Base-by-base conservation (phyloP, 2,113 vertebrate genomes). In the Dicentrarchus labrax region DNA sequence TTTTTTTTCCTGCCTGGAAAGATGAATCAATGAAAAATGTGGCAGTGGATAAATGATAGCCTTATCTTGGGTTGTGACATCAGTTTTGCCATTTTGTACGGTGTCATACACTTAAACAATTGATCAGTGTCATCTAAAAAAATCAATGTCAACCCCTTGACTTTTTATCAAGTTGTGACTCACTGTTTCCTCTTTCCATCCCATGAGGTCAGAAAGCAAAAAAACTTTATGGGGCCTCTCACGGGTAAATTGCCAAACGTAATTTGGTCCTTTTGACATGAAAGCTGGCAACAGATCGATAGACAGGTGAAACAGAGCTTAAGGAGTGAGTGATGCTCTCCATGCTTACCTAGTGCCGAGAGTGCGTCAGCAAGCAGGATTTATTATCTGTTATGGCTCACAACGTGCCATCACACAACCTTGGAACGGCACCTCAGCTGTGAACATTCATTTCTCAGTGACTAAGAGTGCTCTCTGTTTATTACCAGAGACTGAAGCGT, bases 291-390 rank as follows among this genome's bases (percentile, higher is more conserved):
- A 8, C 54, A 19, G 88, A 93, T 94, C 78, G 87, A 94, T 94
- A 72, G 72, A 65, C 65, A 85, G 80, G 86, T 90, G 75, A 92
- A 88, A 82, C 59, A 22, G 86, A 83, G 83, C 78, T 12, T 65
- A 74, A 64, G 11, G 41, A 36, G 79, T 94, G 93, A 94, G 85
- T 93, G 90, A 94, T 93, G 92, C 85, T 59, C 54, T 85, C 84
- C 57, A 10, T 81, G 84, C 84, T 81, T 74, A 41, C 74, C 76
- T 70, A 91, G 87, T 87, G 68, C 62, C 19, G 9, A 41, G 24
- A 85, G 89, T 93, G 91, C 91, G 91, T 94, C 94, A 94, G 83
- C 88, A 85, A 43, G 62, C 69, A 78, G 69, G 87, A 92, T 94
- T 91, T 87, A 93, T 93, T 77, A 84, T 92, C 91, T 69, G 75